Percentiles rank a stretch among this genome's conserved stretches.
phyloP scores from a whole-genome alignment of 2,113 vertebrate species.

The Cavia aperea region DNA sequence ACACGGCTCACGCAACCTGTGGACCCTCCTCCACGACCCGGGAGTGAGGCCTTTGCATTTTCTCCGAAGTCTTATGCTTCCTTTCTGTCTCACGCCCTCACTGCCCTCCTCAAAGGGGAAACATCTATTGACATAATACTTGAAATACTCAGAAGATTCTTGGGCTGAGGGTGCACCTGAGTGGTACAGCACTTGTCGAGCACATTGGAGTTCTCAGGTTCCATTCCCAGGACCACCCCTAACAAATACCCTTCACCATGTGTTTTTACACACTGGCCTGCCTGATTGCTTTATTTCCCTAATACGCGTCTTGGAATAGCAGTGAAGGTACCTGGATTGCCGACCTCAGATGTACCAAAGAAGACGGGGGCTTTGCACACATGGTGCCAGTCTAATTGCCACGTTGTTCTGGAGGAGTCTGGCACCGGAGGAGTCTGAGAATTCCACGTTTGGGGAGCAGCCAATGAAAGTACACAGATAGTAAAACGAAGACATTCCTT shows the following conservation, averaged over 20 bases:
- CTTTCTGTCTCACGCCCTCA: background rate
- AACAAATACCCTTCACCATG: background rate
- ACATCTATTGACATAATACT: background rate
- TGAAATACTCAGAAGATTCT: background rate
- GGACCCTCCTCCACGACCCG: background rate
- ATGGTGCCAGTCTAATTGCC: background rate
- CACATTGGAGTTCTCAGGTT: background rate
- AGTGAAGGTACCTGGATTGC: background rate
- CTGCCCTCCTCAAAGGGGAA: background rate
- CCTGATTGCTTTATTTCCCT: background rate
- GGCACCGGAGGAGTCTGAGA: background rate
- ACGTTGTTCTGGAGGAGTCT: background rate
- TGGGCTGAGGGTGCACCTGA: background rate
- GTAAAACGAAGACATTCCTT: slow-evolving; percentile 51
- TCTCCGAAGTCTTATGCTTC: background rate
- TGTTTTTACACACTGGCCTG: background rate
- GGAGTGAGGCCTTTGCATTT: background rate
- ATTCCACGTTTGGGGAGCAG: slow-evolving; percentile 47
- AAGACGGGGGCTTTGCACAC: background rate
- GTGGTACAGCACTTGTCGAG: no score
- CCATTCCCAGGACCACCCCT: background rate
- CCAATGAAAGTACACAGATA: slow-evolving; percentile 38
- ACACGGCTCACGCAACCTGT: background rate
- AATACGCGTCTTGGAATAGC: background rate
- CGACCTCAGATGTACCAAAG: background rate